A percentile compares a stretch with the other conserved stretches of the same genome.
These are phyloP conservation scores for Anoplopoma fimbria DNA, from an alignment of 2,113 vertebrate species.

Conservation along the genomic window DNA sequence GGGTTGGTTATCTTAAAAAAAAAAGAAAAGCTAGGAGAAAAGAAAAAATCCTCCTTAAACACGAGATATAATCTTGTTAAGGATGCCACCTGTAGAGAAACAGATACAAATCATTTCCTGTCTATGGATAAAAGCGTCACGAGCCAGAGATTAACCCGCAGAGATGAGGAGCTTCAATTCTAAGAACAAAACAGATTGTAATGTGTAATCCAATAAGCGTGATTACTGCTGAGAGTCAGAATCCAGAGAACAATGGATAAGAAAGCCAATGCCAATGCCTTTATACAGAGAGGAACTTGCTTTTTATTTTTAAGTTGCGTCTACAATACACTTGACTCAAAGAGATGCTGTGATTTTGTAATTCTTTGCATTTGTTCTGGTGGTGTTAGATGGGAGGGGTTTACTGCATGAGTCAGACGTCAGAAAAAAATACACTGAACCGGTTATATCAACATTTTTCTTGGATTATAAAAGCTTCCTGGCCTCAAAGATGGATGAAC, in stretches of 20 bases:
- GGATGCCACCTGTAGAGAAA: conserved; percentile 38
- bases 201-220: conserved; percentile 38
- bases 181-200: conserved; percentile 44
- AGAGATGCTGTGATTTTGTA: conserved; percentile 30
- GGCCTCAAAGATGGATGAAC: conserved; percentile 5
- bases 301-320: conserved; percentile 34
- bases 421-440: conserved; percentile 4
- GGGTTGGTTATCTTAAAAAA: not conserved
- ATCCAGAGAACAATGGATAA: conserved; percentile 40
- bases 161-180: conserved; percentile 30
- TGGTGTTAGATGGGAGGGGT: not conserved
- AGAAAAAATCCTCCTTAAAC: not conserved
- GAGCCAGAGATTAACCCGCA: conserved; percentile 21
- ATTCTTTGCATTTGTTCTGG: conserved; percentile 15
- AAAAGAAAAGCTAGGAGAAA: not conserved
- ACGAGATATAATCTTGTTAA: conserved; percentile 24
- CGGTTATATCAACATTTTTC: conserved; percentile 8
- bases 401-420: conserved; percentile 16
- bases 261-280: conserved; percentile 1
- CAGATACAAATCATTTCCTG: conserved; percentile 42
- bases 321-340: not conserved
- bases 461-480: conserved; percentile 8
- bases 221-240: conserved; percentile 27
- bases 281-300: not conserved
- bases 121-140: conserved; percentile 24